Evolutionary conservation across 2,797 vertebrate genomes (phyloP), one percentile per base, ranked within the genome.

Genomic region (Pristis pectinata): DNA sequence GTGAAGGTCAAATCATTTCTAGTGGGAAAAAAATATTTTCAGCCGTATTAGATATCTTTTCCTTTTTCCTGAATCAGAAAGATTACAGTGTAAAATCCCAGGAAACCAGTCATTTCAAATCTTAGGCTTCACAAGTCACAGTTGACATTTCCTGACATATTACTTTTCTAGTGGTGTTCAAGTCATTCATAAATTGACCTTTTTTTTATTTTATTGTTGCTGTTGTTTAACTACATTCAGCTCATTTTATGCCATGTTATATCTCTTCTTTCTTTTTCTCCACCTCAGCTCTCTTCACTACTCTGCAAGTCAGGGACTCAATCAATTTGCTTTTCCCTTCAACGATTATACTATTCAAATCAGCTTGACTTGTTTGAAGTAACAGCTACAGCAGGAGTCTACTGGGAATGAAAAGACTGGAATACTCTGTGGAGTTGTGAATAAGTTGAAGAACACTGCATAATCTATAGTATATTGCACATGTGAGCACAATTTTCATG

Each of bases 381-480:
- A 76, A 53, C 30, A 53, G 53, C 13, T 76, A 53, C 92, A 67
- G 67, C 70, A 74, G 41, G 67, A 19, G 92, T 19, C 70, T n/a
- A n/a, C 53, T 76, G 92, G 92, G 70, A 76, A 53, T 19, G 70
- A 49, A 53, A 53, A 94, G 27, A n/a, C 49, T 53, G 41, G 27
- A 49, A 72, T 93, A 53, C 41, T 34, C 30, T n/a, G 30, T 27
- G 41, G 92, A 56, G 44, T 74, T 6, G 44, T 94, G 70, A 94
- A 74, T 76, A 94, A 76, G 94, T 72, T 17, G 70, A 56, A 94
- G 27, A 76, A 94, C 92, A 30, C 44, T 76, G 13, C 70, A 93
- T 74, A 53, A 74, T 93, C 70, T 93, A 93, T 93, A 93, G 72
- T 8, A 53, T 67, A 94, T 94, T 56, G 41, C 64, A 49, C 22